Evolutionary conservation across 30 jellyfish, hydroid and myxozoan species (phyloP), one percentile per base, ranked within the genome.

Genomic region (Turritopsis rubra): DNA sequence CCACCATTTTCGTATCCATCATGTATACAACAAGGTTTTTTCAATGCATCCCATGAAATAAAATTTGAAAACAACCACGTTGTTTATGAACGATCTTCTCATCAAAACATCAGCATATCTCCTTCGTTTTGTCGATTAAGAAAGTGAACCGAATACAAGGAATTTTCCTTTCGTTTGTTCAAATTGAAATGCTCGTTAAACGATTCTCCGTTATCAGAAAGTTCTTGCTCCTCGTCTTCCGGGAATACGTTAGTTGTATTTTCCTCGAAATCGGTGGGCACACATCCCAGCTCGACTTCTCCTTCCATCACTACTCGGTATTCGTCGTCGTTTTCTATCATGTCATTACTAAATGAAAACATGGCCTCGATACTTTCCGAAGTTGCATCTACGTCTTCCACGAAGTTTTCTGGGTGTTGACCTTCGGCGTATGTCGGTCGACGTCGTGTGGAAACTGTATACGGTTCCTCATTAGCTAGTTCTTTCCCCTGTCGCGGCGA

Each of bases 341-440:
- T 23, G 28, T 68, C 77, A 22, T 68, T 68, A 68, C 77, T 68
- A 68, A 68, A 68, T 7, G 8, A 68, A 68, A 68, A 68, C 77
- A 68, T 68, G 19, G 77, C 77, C 19, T 68, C 77, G 19, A 68
- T 68, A 68, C 77, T 68, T 1, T 68, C 77, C 16, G 77, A 68
- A 27, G 77, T 68, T 17, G 77, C 77, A 0, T n/a, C 31, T 7
- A 7, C 21, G 0, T 68, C 77, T 68, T 68, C 77, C 21, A n/a
- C 21, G 9, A 23, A 27, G 30, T 19, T 27, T 8, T 23, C 77
- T 68, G 77, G 77, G 9, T n/a, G 30, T 68, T 19, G 77, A 68
- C 77, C 77, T 68, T 68, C 77, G 31, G 0, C 77, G 77, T 68
- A 68, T 0, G 30, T 23, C 0, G 77, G 77, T 19, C 30, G 28